phyloP scores from a whole-genome alignment of 2,797 vertebrate genomes.

The Discoglossus pictus region DNA sequence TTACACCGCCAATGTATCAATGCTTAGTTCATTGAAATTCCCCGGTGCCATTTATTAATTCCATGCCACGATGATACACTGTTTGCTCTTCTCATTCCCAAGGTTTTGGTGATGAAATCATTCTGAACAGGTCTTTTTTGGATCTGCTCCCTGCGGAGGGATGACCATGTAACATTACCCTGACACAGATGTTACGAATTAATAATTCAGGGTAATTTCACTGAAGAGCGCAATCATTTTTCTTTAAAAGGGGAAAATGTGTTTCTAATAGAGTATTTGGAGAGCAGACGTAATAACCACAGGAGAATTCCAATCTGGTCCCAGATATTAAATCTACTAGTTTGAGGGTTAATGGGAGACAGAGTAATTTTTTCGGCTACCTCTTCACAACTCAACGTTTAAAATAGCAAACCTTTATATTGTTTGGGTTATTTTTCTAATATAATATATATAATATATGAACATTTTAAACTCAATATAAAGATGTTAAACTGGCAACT shows the following conservation, averaged over 20 bases:
- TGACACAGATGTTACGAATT: slow-evolving; percentile 76
- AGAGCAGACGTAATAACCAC: slow-evolving; percentile 53
- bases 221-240: slow-evolving; percentile 36
- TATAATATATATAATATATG: no score
- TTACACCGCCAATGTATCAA: slow-evolving; percentile 54
- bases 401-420: no score
- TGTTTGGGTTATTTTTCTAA: no score
- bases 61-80: slow-evolving; percentile 53
- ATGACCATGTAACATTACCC: slow-evolving; percentile 68
- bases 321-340: slow-evolving; percentile 55
- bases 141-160: slow-evolving; percentile 56
- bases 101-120: slow-evolving; percentile 65
- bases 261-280: slow-evolving; percentile 56
- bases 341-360: slow-evolving; percentile 51
- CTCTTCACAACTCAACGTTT: neutral
- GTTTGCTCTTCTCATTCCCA: slow-evolving; percentile 45
- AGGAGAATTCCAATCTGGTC: slow-evolving; percentile 54
- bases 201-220: slow-evolving; percentile 66
- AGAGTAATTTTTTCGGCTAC: slow-evolving; percentile 7
- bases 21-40: slow-evolving; percentile 49
- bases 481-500: no score
- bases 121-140: slow-evolving; percentile 65
- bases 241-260: slow-evolving; percentile 57
- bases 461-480: no score
- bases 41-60: slow-evolving; percentile 52